A percentile compares a stretch with the other conserved stretches of the same genome.
Conservation (phyloP, 2,113 vertebrate genomes). For the Loxodonta africana region DNA sequence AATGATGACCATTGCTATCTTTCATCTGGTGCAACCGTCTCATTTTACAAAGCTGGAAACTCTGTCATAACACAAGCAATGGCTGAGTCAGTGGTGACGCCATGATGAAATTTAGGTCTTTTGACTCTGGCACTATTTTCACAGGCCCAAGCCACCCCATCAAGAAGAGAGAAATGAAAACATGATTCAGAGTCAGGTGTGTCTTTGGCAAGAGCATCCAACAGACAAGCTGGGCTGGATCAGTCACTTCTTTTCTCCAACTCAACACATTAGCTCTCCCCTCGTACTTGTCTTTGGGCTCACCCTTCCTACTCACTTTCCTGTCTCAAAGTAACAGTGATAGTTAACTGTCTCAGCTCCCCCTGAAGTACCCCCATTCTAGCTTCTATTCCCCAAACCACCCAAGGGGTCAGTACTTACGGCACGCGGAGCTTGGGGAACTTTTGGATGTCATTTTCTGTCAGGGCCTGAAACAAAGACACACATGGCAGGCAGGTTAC, state of each 20-base stretch:
- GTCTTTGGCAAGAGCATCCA: neutral
- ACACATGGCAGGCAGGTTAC: neutral
- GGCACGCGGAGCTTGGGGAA: conserved; percentile 96
- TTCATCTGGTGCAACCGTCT: neutral
- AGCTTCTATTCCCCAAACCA: neutral
- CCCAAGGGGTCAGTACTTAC: conserved; percentile 89
- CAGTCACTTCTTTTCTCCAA: conserved; percentile 15
- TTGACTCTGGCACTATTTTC: neutral
- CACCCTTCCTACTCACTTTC: neutral
- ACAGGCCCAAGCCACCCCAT: neutral
- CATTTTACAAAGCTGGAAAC: neutral
- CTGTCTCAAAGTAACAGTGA: neutral
- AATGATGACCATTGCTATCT: fast-evolving
- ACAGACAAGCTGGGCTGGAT: neutral
- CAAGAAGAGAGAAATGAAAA: conserved; percentile 30
- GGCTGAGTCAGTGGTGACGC: neutral
- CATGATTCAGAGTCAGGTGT: neutral
- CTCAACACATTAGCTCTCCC: neutral
- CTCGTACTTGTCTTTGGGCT: neutral
- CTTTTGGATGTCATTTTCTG: conserved; percentile 96
- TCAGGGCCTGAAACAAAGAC: conserved; percentile 93
- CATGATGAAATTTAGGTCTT: neutral
- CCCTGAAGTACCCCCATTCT: neutral
- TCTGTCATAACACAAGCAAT: neutral
- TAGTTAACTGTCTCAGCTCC: neutral